Conservation (phyloP, 2,888 invertebrate species). For the Notodonta dromedarius region DNA sequence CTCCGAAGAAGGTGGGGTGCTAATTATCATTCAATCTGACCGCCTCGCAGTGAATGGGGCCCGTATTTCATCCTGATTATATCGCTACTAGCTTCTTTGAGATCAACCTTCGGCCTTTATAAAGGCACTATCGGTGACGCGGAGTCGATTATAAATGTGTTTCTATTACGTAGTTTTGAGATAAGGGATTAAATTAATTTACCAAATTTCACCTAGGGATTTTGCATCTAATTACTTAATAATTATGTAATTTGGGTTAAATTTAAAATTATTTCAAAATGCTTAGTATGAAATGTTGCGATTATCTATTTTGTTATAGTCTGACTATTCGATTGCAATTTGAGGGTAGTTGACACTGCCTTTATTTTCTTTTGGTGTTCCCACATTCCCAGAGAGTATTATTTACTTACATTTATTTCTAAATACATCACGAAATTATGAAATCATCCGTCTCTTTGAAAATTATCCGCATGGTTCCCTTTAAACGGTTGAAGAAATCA, state of each 20-base stretch:
- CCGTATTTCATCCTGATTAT: slow-evolving; percentile 38
- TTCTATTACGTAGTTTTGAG: slow-evolving; percentile 15
- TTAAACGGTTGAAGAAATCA: slow-evolving; percentile 41
- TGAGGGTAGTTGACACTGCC: no score
- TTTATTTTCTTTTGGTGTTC: no score
- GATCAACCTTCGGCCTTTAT: slow-evolving; percentile 15
- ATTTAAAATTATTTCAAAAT: no score
- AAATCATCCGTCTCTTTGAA: slow-evolving; percentile 42
- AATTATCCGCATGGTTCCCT: slow-evolving; percentile 54
- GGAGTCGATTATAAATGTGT: slow-evolving; percentile 1
- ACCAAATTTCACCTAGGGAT: background rate
- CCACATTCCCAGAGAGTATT: no score
- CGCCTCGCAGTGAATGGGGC: slow-evolving; percentile 25
- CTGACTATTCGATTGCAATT: no score
- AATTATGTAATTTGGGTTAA: no score
- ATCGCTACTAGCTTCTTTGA: slow-evolving; percentile 35
- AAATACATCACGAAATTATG: slow-evolving; percentile 25
- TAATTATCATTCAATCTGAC: slow-evolving; percentile 42
- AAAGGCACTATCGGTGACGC: slow-evolving; percentile 13
- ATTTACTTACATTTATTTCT: background rate
- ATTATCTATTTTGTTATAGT: no score
- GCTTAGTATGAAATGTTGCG: no score
- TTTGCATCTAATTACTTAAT: slow-evolving; percentile 11
- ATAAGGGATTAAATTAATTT: slow-evolving; percentile 4
- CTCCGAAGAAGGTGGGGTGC: slow-evolving; percentile 23